These are phyloP conservation scores for Hymenopus coronatus DNA, from an alignment of 2,888 invertebrate species.

Conservation along the genomic window DNA sequence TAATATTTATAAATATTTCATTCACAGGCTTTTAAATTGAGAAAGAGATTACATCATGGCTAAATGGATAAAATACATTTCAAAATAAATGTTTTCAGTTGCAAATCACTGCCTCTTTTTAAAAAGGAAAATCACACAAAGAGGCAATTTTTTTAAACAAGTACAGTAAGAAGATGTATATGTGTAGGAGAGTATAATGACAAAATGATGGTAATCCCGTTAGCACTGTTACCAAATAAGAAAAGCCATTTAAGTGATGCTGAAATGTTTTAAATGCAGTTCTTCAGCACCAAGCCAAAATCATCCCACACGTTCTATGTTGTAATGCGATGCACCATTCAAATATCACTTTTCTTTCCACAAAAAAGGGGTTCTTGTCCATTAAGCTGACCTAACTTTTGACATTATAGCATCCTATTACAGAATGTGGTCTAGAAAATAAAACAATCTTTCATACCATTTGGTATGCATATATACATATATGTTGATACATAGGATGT, in stretches of 20 bases:
- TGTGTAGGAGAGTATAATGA: background rate
- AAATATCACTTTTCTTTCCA: background rate
- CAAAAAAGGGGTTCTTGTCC: background rate
- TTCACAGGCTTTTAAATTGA: conserved; percentile 15
- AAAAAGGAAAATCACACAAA: conserved; percentile 25
- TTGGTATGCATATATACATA: background rate
- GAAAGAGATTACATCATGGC: conserved; percentile 9
- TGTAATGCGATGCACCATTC: background rate
- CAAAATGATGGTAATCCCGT: background rate
- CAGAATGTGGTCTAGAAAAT: background rate
- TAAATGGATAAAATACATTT: conserved; percentile 20
- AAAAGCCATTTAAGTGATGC: background rate
- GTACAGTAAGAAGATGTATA: conserved; percentile 3
- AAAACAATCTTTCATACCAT: background rate
- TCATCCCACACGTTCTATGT: background rate
- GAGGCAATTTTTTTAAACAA: conserved; percentile 18
- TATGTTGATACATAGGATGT: background rate
- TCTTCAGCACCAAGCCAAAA: background rate
- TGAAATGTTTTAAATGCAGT: background rate
- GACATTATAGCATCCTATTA: background rate
- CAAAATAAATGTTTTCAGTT: conserved; percentile 12
- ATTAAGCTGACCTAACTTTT: background rate
- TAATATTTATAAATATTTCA: conserved; percentile 15
- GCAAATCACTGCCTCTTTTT: background rate
- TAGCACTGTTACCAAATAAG: conserved; percentile 5